Base-by-base conservation (phyloP, 2,888 invertebrate species). In the Muscina levida region DNA sequence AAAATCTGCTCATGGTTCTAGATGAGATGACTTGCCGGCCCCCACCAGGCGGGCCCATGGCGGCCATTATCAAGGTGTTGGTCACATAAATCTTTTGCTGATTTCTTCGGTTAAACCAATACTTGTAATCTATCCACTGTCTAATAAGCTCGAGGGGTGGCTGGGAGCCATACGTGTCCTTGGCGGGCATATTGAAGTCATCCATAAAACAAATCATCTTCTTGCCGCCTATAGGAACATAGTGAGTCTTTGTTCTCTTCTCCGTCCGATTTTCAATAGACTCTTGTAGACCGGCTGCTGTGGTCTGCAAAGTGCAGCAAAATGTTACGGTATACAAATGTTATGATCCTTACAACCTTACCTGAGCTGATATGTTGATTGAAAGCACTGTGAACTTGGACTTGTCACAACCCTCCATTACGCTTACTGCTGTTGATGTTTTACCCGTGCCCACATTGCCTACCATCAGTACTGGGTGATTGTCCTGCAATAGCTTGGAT, bases 151-250 rank as follows among this genome's bases (percentile, higher is more conserved):
- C 97, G 6, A 97, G 91, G 0, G 97, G 96, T 4, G 97, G 97
- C 89, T 97, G 97, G 0, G 97, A 96, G 0, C 97, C 97, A 87
- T 96, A 97, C 13, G 93, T 93, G 87, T 97, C 97, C 83, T 96
- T 95, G 6, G 95, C 95, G 0, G 97, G 97, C 97, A 97, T 97
- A 91, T 97, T 97, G 85, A 97, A 94, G 88, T 97, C 97, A 88
- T 97, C 97, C 93, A 97, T 93, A 88, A 97, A 97, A 8, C 95
- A 93, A 76, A 97, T 93, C 93, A 97, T 93, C 83, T 92, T 94
- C 91, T 97, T 97, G 87, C 95, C 94, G 83, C 95, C 95, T 24
- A 94, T 91, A 0, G 97, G 97, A 1, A 95, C 94, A 87, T 93
- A 97, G 77, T 95, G 93, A 0, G 95, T 95, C 89, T 97, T 97